Base-by-base conservation (phyloP, 1,140 invertebrate species). In the Stenopsyche tienmushanensis region DNA sequence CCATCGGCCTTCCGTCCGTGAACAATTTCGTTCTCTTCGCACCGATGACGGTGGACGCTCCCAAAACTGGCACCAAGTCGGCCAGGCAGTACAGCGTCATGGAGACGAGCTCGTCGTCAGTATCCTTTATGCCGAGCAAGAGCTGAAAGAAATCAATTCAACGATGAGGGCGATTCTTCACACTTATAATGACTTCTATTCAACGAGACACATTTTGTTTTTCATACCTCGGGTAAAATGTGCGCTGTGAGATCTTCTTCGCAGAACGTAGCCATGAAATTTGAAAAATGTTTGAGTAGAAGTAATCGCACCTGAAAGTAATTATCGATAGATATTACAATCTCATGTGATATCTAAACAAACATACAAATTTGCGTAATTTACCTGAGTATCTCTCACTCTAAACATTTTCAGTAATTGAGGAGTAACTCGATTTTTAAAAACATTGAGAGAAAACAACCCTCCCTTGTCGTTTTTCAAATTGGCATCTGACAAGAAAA, bases 101-200 rank as follows among this genome's bases (percentile, higher is more conserved):
- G 21, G 88, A 84, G 0, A 94, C 93, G 45, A 96, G 76, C 29
- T 83, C 79, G 73, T 95, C 90, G 74, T 92, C 88, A 0, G 84
- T 88, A 70, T 94, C 91, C 75, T 90, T 90, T 66, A 93, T 90
- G 2, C 91, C 91, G 15, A 92, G 82, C 7, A 93, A 80, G n/a
- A 94, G 74, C 84, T 90, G 77, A 60, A 83, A 58, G 71, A 72
- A 54, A 41, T 66, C 3, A 63, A n/a, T n/a, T n/a, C n/a, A n/a
- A n/a, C n/a, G n/a, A n/a, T n/a, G n/a, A n/a, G n/a, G n/a, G n/a
- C n/a, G n/a, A n/a, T n/a, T n/a, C n/a, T n/a, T n/a, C n/a, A n/a
- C n/a, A n/a, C n/a, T n/a, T n/a, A n/a, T n/a, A n/a, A n/a, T n/a
- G n/a, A 39, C n/a, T n/a, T n/a, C n/a, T n/a, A n/a, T n/a, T 25